phyloP scores from a whole-genome alignment of 2,888 invertebrate species.

The Drosophila recens region DNA sequence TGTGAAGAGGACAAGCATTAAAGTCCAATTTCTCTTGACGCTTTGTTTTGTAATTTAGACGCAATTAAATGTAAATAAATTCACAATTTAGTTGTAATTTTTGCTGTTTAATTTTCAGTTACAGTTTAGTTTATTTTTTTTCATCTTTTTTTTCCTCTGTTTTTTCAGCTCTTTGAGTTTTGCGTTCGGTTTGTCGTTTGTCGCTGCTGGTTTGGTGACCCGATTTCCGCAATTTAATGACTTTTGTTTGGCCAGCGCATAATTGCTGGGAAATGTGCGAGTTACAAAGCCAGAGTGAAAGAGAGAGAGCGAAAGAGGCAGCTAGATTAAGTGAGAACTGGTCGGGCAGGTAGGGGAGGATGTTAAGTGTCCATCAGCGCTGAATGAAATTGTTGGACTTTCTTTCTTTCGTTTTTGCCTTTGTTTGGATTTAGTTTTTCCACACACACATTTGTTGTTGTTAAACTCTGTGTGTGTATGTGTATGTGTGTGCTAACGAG shows the following conservation, averaged over 20 bases:
- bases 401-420: constrained; percentile 54
- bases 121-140: constrained; percentile 43
- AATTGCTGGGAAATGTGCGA: constrained; percentile 74
- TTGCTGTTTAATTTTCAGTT: constrained; percentile 53
- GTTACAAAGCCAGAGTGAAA: constrained; percentile 12
- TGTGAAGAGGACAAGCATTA: constrained; percentile 47
- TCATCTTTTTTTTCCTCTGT: constrained; percentile 11
- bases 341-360: constrained; percentile 38
- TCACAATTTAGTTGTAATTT: constrained; percentile 76
- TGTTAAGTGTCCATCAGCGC: constrained; percentile 57
- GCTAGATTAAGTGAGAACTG: constrained; percentile 17
- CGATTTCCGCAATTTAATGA: constrained; percentile 81
- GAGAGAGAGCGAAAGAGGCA: background rate
- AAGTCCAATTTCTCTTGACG: constrained; percentile 41
- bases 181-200: constrained; percentile 46
- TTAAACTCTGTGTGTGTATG: constrained; percentile 6
- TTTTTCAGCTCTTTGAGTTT: constrained; percentile 47
- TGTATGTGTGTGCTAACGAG: constrained; percentile 65
- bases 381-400: constrained; percentile 69
- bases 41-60: constrained; percentile 72
- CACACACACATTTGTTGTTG: constrained; percentile 19
- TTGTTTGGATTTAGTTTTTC: constrained; percentile 43
- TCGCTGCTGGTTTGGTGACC: constrained; percentile 64
- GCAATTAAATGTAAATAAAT: constrained; percentile 80
- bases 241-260: constrained; percentile 78